Conservation (phyloP, 2,888 invertebrate species). For the Volucella inanis region DNA sequence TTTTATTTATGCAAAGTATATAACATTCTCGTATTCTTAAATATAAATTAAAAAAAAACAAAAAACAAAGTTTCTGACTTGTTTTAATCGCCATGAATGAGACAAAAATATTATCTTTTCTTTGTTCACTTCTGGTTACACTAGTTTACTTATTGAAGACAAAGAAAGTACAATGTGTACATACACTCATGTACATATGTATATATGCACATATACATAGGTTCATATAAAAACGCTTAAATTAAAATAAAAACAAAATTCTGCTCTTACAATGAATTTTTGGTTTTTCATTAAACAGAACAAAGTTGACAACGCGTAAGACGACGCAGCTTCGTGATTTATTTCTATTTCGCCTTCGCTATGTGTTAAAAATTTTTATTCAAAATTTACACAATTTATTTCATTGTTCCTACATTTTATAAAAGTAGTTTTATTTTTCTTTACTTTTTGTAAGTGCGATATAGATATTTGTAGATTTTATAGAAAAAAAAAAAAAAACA, state of each 20-base stretch:
- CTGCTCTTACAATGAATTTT: background rate
- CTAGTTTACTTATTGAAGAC: background rate
- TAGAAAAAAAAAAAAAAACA: too few relatives aligned
- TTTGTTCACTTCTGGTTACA: background rate
- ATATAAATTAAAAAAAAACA: conserved; percentile 3
- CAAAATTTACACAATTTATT: too few relatives aligned
- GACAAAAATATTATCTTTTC: background rate
- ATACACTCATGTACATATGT: too few relatives aligned
- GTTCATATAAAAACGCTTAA: background rate
- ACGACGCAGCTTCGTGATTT: too few relatives aligned
- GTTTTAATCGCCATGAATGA: background rate
- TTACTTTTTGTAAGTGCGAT: too few relatives aligned
- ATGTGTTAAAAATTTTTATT: too few relatives aligned
- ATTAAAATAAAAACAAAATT: conserved; percentile 9
- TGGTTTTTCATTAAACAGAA: background rate
- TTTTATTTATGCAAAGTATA: background rate
- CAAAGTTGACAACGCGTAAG: conserved; percentile 13
- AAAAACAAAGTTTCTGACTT: background rate
- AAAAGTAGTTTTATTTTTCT: too few relatives aligned
- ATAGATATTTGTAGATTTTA: too few relatives aligned
- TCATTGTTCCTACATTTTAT: too few relatives aligned
- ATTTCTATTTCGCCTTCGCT: too few relatives aligned
- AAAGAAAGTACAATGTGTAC: background rate
- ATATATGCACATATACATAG: too few relatives aligned
- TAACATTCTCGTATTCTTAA: conserved; percentile 14